These are phyloP conservation scores for Aricia artaxerxes DNA, from an alignment of 2,888 invertebrate species.

Conservation along the genomic window DNA sequence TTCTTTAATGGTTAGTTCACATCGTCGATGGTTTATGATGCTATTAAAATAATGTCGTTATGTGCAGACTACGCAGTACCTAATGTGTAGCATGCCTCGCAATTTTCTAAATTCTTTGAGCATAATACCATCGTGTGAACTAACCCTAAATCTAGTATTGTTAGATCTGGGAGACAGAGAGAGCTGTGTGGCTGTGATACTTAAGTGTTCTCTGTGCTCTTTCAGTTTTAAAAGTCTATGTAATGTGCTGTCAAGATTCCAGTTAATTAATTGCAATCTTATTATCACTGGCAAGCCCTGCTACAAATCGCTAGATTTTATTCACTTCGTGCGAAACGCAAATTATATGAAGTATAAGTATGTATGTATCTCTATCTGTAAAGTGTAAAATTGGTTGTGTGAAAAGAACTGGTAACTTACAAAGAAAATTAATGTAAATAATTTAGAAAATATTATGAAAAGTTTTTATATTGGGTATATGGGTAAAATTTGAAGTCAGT, in stretches of 20 bases:
- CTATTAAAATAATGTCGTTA: no score
- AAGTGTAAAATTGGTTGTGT: constrained; percentile 3
- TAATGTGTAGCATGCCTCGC: no score
- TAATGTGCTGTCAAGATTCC: constrained; percentile 7
- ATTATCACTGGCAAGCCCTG: background rate
- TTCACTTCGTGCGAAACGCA: background rate
- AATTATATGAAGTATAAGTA: background rate
- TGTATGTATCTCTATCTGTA: background rate
- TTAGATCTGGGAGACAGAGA: background rate
- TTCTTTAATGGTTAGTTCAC: no score
- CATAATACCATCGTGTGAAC: background rate
- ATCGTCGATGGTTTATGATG: no score
- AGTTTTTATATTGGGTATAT: background rate
- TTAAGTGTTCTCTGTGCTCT: constrained; percentile 18
- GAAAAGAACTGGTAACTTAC: background rate
- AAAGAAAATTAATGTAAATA: background rate
- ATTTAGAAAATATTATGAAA: background rate
- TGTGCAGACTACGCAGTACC: no score
- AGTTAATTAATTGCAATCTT: background rate
- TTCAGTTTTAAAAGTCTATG: background rate
- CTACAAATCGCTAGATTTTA: background rate
- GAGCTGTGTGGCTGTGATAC: constrained; percentile 14
- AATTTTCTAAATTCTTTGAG: no score
- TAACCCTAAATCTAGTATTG: background rate
- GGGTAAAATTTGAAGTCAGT: background rate